Percentiles rank a stretch among this genome's conserved stretches.
phyloP scores from a whole-genome alignment of 2,113 vertebrate species.

The Leucopternis melanops region DNA sequence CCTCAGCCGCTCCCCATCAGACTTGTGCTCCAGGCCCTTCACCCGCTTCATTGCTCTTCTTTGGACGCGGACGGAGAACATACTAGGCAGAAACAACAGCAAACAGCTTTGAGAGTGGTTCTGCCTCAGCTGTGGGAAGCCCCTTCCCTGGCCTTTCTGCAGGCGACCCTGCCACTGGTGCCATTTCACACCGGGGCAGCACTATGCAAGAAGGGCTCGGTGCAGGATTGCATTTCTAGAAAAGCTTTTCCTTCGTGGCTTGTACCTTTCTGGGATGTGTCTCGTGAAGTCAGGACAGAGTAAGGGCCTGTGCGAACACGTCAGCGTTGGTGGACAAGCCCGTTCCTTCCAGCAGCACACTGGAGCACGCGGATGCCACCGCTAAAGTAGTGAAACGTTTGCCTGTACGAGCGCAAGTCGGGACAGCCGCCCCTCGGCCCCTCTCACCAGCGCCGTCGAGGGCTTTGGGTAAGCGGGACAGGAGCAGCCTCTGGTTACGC shows the following conservation, averaged over 20 bases:
- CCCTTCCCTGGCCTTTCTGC: background rate
- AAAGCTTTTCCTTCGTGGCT: background rate
- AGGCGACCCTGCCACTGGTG: background rate
- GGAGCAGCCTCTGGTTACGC: rapidly evolving
- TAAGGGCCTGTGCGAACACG: rapidly evolving
- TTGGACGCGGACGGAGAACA: background rate
- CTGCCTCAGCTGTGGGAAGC: background rate
- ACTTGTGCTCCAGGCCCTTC: background rate
- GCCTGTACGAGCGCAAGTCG: rapidly evolving
- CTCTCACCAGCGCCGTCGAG: background rate
- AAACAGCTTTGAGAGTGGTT: background rate
- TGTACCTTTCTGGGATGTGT: rapidly evolving
- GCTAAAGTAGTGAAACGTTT: rapidly evolving
- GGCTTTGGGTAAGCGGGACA: rapidly evolving
- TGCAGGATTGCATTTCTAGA: background rate
- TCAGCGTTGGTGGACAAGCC: rapidly evolving
- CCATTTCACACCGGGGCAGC: rapidly evolving
- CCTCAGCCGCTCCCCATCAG: background rate
- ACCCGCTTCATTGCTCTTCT: background rate
- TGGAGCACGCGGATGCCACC: rapidly evolving
- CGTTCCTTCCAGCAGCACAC: background rate
- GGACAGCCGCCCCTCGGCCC: rapidly evolving
- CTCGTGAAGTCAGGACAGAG: background rate
- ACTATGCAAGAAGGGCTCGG: background rate
- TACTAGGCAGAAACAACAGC: background rate